Percentiles rank a stretch among this genome's conserved stretches.
Evolutionary conservation across 2,797 vertebrate genomes (phyloP).

Genomic region (Micropoecilia bifurca): DNA sequence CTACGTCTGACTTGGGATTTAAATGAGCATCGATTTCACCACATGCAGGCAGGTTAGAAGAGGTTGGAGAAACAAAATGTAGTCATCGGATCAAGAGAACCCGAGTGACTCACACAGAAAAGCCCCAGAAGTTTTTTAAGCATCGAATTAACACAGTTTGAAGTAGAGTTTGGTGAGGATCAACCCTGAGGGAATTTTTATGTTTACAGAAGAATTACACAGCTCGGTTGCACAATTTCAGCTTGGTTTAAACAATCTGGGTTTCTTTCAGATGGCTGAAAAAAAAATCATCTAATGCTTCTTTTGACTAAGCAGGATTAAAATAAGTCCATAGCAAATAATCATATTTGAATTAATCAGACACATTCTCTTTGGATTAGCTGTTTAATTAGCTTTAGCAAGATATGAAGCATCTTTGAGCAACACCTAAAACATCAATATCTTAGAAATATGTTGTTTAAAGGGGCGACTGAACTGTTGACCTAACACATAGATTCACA

Average conservation of each 20-base stretch:
- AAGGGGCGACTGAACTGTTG: not conserved
- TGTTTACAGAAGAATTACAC: not conserved
- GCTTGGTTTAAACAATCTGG: not conserved
- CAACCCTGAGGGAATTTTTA: not conserved
- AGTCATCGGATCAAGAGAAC: not conserved
- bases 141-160: not conserved
- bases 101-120: not conserved
- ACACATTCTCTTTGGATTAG: not conserved
- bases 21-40: not conserved
- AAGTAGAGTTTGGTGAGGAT: not conserved
- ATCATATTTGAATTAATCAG: not conserved
- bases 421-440: not conserved
- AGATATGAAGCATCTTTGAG: not conserved
- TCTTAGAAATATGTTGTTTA: not conserved
- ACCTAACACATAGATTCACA: not conserved
- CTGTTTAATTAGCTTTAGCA: not conserved
- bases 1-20: slow-evolving; percentile 1
- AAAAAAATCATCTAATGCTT: not conserved
- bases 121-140: not conserved
- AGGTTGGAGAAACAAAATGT: not conserved
- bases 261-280: not conserved
- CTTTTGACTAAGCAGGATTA: not conserved
- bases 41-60: not conserved
- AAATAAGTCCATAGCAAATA: not conserved
- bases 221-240: not conserved